Evolutionary conservation across 2,888 invertebrate genomes (phyloP).

Genomic region (Ectemnius continuus): DNA sequence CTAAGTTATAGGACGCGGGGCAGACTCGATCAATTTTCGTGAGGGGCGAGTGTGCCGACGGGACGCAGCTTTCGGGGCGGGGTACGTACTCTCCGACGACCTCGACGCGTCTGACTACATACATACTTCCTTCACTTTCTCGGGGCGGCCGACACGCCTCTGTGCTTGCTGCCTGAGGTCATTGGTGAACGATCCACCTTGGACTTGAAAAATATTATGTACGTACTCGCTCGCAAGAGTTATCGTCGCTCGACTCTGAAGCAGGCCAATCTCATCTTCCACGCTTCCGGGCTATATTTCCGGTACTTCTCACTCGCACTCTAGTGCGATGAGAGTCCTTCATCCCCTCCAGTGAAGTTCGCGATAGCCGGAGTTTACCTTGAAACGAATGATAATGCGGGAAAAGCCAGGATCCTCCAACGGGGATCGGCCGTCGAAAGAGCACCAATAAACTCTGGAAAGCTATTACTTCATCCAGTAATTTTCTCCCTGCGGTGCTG

Average conservation of each 20-base stretch:
- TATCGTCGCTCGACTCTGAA: conserved; percentile 31
- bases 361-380: no score
- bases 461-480: conserved; percentile 27
- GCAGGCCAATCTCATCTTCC: conserved; percentile 16
- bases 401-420: neutral
- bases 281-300: neutral
- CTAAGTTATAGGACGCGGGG: no score
- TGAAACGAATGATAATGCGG: no score
- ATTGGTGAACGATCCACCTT: conserved; percentile 41
- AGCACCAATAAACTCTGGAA: conserved; percentile 22
- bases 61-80: neutral
- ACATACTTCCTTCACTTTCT: conserved; percentile 31
- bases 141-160: conserved; percentile 10
- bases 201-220: conserved; percentile 37
- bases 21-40: conserved; percentile 29
- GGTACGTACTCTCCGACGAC: conserved; percentile 36
- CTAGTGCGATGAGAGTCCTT: no score
- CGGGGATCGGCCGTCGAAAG: neutral
- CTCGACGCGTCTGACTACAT: conserved; percentile 22
- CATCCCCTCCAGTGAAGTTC: no score
- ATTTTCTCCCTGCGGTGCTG: conserved; percentile 22
- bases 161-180: conserved; percentile 20
- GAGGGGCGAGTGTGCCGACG: conserved; percentile 8
- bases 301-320: no score
- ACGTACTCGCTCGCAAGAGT: conserved; percentile 26